Evolutionary conservation across 2,113 vertebrate genomes (phyloP).

Genomic region (Pleuronectes platessa): DNA sequence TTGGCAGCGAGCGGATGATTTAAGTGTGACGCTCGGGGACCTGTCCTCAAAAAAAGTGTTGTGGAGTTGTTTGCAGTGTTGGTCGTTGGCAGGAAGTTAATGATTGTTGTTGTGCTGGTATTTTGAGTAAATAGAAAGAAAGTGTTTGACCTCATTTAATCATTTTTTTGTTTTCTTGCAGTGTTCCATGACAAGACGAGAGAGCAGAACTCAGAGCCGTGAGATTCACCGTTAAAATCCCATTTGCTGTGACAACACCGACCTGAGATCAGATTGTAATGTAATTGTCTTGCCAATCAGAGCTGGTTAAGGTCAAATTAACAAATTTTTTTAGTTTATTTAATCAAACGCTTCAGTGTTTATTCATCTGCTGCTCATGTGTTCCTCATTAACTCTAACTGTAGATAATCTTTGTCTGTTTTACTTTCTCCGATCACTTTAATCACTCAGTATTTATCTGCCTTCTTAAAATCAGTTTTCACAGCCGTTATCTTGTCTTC

Average conservation of each 20-base stretch:
- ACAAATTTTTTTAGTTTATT: no score
- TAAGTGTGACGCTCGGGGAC: conserved; percentile 24
- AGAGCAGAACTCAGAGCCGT: conserved; percentile 25
- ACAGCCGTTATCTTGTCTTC: no score
- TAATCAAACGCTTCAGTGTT: no score
- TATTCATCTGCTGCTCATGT: no score
- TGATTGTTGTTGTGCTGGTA: conserved; percentile 40
- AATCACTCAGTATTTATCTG: no score
- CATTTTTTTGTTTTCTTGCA: no score
- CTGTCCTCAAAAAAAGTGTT: neutral
- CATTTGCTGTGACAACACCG: conserved; percentile 56
- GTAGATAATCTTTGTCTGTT: no score
- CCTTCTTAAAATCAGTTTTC: no score
- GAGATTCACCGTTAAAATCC: conserved; percentile 63
- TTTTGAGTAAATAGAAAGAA: neutral
- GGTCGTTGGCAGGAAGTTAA: conserved; percentile 21
- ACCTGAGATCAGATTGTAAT: conserved; percentile 44
- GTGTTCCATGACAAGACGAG: conserved; percentile 27
- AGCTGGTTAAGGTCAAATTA: neutral
- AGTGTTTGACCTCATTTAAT: neutral
- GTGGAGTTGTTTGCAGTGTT: conserved; percentile 46
- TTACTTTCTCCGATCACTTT: no score
- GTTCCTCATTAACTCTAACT: no score
- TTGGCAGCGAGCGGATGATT: conserved; percentile 59
- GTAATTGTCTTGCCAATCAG: conserved; percentile 39